Conservation (phyloP, 2,797 vertebrate genomes). For the Paguma larvata region DNA sequence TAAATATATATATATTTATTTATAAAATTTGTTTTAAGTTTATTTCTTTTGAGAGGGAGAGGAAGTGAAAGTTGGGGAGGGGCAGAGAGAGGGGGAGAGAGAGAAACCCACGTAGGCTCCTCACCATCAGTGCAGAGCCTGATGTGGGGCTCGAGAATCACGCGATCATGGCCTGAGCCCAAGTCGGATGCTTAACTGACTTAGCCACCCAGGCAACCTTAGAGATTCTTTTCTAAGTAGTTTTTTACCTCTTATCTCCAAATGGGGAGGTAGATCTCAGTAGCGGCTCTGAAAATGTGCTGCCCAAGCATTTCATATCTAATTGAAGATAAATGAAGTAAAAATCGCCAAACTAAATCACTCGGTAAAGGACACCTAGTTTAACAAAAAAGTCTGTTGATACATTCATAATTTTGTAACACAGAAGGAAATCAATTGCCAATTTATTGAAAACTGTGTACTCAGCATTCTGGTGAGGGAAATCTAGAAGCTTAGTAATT, state of each 20-base stretch:
- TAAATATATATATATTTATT: too few relatives aligned
- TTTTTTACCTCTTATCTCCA: neutral
- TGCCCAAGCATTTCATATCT: neutral
- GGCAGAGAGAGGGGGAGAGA: too few relatives aligned
- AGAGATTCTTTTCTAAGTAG: neutral
- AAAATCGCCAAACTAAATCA: slow-evolving; percentile 31
- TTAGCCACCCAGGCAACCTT: too few relatives aligned
- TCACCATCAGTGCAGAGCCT: too few relatives aligned
- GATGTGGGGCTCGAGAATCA: too few relatives aligned
- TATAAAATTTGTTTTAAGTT: too few relatives aligned
- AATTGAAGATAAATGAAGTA: neutral
- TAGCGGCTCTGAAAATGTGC: neutral
- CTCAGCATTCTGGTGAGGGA: slow-evolving; percentile 49
- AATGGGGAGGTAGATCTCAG: neutral
- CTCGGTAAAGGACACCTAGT: slow-evolving; percentile 6
- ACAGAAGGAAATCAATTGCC: slow-evolving; percentile 56
- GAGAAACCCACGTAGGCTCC: too few relatives aligned
- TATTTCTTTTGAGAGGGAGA: too few relatives aligned
- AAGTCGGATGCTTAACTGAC: too few relatives aligned
- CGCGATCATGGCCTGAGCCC: too few relatives aligned
- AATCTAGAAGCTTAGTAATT: neutral
- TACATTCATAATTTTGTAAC: slow-evolving; percentile 61
- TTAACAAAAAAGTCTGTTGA: slow-evolving; percentile 49
- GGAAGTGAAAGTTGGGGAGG: too few relatives aligned
- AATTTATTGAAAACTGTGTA: slow-evolving; percentile 38